Percentiles rank a stretch among this genome's conserved stretches.
phyloP scores from a whole-genome alignment of 2,113 vertebrate species.

The Rana temporaria region DNA sequence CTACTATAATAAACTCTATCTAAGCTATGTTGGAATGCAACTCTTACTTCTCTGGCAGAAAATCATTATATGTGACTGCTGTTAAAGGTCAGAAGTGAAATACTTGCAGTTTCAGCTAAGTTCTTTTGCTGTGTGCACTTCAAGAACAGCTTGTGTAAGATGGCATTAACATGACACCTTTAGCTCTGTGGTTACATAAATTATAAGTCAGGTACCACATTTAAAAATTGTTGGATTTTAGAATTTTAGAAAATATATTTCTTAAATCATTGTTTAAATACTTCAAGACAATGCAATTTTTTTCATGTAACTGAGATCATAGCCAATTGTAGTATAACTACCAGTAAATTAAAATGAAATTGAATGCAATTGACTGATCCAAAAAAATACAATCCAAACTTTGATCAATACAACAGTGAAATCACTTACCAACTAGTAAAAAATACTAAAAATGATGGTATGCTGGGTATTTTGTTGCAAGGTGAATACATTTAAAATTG shows the following conservation, averaged over 20 bases:
- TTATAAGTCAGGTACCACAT: constrained; percentile 29
- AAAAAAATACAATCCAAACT: no score
- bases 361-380: no score
- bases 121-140: constrained; percentile 44
- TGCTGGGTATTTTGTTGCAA: no score
- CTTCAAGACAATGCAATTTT: background rate
- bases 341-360: no score
- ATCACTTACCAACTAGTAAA: no score
- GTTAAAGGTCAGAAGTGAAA: constrained; percentile 54
- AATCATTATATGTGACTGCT: constrained; percentile 51
- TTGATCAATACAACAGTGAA: no score
- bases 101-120: constrained; percentile 49
- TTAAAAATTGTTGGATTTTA: constrained; percentile 15
- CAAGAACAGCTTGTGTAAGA: constrained; percentile 26
- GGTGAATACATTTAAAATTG: no score
- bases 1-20: constrained; percentile 26
- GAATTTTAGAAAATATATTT: constrained; percentile 25
- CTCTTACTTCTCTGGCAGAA: constrained; percentile 34
- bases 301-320: background rate
- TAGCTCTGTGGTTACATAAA: constrained; percentile 27
- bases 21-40: constrained; percentile 16
- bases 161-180: constrained; percentile 43
- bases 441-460: no score
- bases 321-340: no score
- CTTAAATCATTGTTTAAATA: background rate